Conservation (phyloP, 2,113 vertebrate species). For the Saguinus midas region DNA sequence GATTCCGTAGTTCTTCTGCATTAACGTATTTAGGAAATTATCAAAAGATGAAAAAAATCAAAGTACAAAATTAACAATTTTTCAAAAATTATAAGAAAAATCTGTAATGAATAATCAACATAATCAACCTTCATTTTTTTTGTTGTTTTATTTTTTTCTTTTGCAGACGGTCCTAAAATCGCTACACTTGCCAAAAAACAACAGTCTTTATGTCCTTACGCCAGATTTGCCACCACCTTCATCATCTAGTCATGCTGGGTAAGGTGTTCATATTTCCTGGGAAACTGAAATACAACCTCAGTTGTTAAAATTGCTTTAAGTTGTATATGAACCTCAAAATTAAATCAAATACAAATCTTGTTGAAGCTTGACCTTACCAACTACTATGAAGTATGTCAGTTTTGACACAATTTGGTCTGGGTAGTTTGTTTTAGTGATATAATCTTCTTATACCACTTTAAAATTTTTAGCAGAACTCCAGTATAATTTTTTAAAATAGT, state of each 20-base stretch:
- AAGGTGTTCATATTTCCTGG: slow-evolving; percentile 75
- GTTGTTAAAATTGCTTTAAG: slow-evolving; percentile 46
- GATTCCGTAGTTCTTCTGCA: not conserved
- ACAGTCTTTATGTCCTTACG: slow-evolving; percentile 98
- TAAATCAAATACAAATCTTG: slow-evolving; percentile 30
- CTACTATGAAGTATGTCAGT: slow-evolving; percentile 4
- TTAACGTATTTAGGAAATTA: slow-evolving; percentile 51
- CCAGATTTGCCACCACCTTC: slow-evolving; percentile 95
- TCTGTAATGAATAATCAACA: not conserved
- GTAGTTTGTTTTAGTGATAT: slow-evolving; percentile 35
- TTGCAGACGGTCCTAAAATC: slow-evolving; percentile 93
- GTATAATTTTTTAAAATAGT: not conserved
- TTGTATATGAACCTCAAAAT: slow-evolving; percentile 17
- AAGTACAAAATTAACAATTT: not conserved
- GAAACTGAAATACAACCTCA: slow-evolving; percentile 40
- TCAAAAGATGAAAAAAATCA: not conserved
- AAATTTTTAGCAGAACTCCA: not conserved
- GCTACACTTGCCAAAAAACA: slow-evolving; percentile 99
- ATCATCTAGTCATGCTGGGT: slow-evolving; percentile 95
- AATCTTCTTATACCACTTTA: slow-evolving; percentile 32
- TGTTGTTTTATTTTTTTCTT: slow-evolving; percentile 48
- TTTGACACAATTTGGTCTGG: slow-evolving; percentile 35
- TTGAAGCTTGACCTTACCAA: not conserved
- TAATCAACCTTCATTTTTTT: slow-evolving; percentile 49
- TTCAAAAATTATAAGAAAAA: slow-evolving; percentile 39